Evolutionary conservation across 2,113 vertebrate species (phyloP), one percentile per base, ranked within the genome.

Genomic region (Cacatua alba): DNA sequence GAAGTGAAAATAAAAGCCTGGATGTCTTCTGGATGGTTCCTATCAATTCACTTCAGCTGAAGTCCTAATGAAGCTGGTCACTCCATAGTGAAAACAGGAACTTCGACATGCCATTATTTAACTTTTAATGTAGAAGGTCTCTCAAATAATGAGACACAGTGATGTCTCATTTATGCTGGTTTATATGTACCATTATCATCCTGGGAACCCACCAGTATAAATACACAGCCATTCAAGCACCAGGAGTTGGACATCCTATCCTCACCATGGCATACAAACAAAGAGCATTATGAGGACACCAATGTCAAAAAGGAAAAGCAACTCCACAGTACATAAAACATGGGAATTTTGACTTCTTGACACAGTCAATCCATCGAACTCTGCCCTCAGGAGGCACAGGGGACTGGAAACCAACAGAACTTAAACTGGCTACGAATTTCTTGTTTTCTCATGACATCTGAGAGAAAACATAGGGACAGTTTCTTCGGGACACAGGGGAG

Each of bases 311-410:
- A 71, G 59, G 62, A 91, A 69, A 43, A 92, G 84, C 92, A 94
- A 72, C 94, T 86, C 84, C 68, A 78, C 72, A 93, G 71, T 74
- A 46, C 70, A 86, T 91, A 71, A 84, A 94, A 95, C 92, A 95
- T 93, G 94, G 92, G 95, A 97, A 97, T 95, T 96, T 62, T 91
- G 86, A 94, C 91, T 95, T 94, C 91, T 95, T 96, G 94, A 95
- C 89, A 96, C 60, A 94, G 82, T 77, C 89, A 90, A 84, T 81
- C 67, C 64, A 26, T 46, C 95, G 94, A 96, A 93, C 94, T 84
- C 70, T 95, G 94, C 92, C 91, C 87, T 62, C 86, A 89, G 89
- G 86, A 95, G 86, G 80, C 93, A 94, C 91, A 57, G 88, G 91
- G 90, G 92, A 96, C 80, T 95, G 89, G 92, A 94, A 92, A 80